Percentiles rank a stretch among this genome's conserved stretches.
Conservation (phyloP, 2,113 vertebrate genomes). For the Sapayoa aenigma region DNA sequence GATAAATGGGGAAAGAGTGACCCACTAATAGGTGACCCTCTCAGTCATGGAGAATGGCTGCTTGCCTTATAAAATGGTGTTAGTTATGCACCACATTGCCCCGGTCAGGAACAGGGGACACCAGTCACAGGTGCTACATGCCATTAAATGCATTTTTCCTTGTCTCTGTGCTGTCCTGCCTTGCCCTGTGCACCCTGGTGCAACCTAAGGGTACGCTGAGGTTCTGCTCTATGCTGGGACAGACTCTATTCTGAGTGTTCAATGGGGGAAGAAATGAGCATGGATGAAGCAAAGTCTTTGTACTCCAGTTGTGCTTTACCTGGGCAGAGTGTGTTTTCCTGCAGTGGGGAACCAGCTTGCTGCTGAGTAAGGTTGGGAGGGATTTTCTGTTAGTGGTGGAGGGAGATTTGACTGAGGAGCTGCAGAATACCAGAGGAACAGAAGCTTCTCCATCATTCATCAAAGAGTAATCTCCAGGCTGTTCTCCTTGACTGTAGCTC, state of each 20-base stretch:
- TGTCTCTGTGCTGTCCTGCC: background rate
- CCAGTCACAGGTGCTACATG: background rate
- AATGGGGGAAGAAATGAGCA: background rate
- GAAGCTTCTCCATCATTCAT: background rate
- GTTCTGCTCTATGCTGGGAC: background rate
- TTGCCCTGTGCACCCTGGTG: background rate
- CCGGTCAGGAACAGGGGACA: background rate
- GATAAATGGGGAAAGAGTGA: background rate
- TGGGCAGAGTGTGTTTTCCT: background rate
- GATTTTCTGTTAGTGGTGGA: background rate
- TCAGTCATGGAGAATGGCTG: background rate
- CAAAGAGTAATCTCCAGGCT: background rate
- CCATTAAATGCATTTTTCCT: background rate
- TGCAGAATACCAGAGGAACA: background rate
- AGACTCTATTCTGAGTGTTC: background rate
- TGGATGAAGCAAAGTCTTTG: background rate
- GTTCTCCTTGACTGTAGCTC: slow-evolving; percentile 62
- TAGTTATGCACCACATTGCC: background rate
- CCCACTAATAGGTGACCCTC: background rate
- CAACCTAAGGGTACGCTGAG: background rate
- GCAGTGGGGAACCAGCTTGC: background rate
- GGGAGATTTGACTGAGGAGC: background rate
- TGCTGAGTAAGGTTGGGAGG: background rate
- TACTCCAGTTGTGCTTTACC: background rate
- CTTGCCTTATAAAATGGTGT: background rate